Base-by-base conservation (phyloP, 1,140 invertebrate species). In the Diabrotica undecimpunctata region DNA sequence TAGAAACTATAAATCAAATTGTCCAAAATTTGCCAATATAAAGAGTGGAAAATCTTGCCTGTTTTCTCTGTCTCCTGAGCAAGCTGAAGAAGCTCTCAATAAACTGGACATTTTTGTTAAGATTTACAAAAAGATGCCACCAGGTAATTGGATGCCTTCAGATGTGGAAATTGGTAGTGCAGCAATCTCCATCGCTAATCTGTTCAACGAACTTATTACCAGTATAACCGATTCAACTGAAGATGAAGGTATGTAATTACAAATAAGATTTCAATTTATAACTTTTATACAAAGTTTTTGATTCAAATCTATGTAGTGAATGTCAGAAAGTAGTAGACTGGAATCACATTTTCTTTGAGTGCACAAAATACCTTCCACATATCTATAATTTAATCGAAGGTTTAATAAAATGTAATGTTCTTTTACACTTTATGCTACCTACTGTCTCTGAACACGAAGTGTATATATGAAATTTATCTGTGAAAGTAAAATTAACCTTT, bases 41-140 rank as follows among this genome's bases (percentile, higher is more conserved):
- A 84, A 84, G 67, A 83, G 73, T 66, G 83, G 83, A 7, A 84
- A 84, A 72, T 84, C 83, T 4, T 83, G 82, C 64, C 72, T 85
- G 12, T 85, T 85, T 66, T 82, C 81, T 0, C 71, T 84, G 0
- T 76, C 72, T 12, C 72, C 73, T 2, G 56, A 74, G 13, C 76
- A 78, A 66, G 75, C 73, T 0, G 51, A 66, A 14, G 71, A 68
- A 14, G 70, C 67, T 25, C 54, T 62, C 7, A 79, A 80, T 68
- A 77, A 82, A 68, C 74, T 73, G 41, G 80, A 82, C 54, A 80
- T 84, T 6, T 65, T 25, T 9, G 72, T 79, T 35, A 77, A 78
- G 5, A 79, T 84, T n/a, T 74, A 71, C 53, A 74, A 74, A 61
- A 77, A 74, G 66, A 72, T 77, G 70, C 67, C 70, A 36, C 67